Percentiles rank a stretch among this genome's conserved stretches.
These are phyloP conservation scores for Jacana jacana DNA, from an alignment of 2,113 vertebrate genomes.

Conservation along the genomic window DNA sequence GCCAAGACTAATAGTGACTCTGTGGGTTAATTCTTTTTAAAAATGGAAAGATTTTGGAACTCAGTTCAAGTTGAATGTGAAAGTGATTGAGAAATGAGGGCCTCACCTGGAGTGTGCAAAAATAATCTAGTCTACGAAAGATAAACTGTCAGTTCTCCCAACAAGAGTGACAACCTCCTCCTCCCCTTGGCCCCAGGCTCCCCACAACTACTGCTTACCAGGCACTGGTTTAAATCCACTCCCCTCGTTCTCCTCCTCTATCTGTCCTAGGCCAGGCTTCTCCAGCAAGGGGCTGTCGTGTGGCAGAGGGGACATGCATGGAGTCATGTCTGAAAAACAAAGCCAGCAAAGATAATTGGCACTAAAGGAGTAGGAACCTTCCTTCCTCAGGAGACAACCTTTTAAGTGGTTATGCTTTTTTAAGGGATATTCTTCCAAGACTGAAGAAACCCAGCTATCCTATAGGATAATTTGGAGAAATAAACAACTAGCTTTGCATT, in stretches of 20 bases:
- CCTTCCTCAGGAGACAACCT: not conserved
- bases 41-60: not conserved
- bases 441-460: not conserved
- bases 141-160: not conserved
- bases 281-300: conserved; percentile 81
- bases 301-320: conserved; percentile 90
- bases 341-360: conserved; percentile 23
- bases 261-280: conserved; percentile 77
- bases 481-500: not conserved
- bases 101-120: not conserved
- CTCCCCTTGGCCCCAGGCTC: not conserved
- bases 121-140: not conserved
- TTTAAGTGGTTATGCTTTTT: not conserved
- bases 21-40: not conserved
- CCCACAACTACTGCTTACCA: conserved; percentile 74
- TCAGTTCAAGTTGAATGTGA: not conserved
- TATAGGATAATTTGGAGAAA: not conserved
- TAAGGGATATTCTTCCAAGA: not conserved
- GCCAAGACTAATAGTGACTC: not conserved
- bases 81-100: not conserved
- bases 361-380: not conserved
- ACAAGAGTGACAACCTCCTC: not conserved
- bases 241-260: conserved; percentile 80
- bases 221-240: conserved; percentile 75
- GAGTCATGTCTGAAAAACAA: conserved; percentile 85